A percentile compares a stretch with the other conserved stretches of the same genome.
Conservation (phyloP, 2,113 vertebrate genomes). For the Petromus typicus region DNA sequence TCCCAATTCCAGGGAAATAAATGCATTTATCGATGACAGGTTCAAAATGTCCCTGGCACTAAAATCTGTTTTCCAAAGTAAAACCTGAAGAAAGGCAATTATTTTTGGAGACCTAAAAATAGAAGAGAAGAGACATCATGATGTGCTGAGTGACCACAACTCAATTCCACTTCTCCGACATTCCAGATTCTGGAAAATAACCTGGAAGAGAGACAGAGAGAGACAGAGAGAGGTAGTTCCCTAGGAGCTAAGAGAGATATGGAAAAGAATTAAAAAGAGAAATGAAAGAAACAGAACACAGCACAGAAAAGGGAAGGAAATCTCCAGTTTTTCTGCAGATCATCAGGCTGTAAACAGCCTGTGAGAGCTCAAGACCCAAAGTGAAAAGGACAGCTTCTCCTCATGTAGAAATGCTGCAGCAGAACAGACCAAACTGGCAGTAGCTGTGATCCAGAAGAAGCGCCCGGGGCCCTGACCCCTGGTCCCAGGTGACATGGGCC, state of each 20-base stretch:
- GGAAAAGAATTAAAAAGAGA: background rate
- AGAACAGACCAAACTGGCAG: background rate
- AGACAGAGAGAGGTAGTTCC: background rate
- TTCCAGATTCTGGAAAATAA: background rate
- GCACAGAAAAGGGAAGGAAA: background rate
- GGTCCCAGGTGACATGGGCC: background rate
- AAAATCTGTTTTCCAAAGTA: conserved; percentile 11
- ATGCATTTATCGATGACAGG: background rate
- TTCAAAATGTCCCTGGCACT: background rate
- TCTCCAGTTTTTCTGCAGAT: background rate
- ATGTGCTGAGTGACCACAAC: no score
- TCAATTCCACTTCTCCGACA: background rate
- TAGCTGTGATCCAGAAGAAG: background rate
- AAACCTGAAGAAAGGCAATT: background rate
- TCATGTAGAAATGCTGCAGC: background rate
- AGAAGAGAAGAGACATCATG: no score
- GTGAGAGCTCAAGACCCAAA: background rate
- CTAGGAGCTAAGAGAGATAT: background rate
- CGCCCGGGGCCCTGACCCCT: background rate
- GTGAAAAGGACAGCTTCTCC: background rate
- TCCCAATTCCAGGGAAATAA: conserved; percentile 18
- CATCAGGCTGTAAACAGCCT: background rate
- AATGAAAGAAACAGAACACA: background rate
- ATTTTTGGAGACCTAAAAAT: background rate
- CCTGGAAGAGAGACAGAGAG: background rate